These are phyloP conservation scores for Nephrotoma flavescens DNA, from an alignment of 2,888 invertebrate genomes.

Conservation along the genomic window DNA sequence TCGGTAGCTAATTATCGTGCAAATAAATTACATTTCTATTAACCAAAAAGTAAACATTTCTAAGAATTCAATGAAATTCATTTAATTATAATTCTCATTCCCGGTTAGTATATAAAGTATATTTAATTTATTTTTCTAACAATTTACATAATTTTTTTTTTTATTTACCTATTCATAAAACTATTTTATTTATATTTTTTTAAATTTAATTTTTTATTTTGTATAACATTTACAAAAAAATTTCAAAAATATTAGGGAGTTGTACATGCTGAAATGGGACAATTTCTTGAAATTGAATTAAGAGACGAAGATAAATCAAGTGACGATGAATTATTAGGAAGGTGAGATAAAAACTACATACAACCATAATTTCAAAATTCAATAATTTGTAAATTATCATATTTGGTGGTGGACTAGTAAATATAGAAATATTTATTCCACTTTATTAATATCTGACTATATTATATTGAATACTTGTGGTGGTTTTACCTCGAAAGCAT, in stretches of 20 bases:
- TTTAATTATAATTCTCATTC: background rate
- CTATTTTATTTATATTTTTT: background rate
- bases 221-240: slow-evolving; percentile 7
- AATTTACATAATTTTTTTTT: background rate
- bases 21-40: background rate
- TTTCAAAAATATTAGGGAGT: slow-evolving; percentile 21
- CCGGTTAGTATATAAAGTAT: background rate
- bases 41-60: background rate
- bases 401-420: background rate
- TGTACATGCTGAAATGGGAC: slow-evolving; percentile 31
- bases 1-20: background rate
- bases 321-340: slow-evolving; percentile 83
- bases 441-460: background rate
- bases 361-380: background rate
- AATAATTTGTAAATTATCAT: background rate
- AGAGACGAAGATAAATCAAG: slow-evolving; percentile 84
- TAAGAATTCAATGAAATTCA: background rate
- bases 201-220: background rate
- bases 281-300: slow-evolving; percentile 44
- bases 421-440: background rate
- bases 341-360: slow-evolving; percentile 38
- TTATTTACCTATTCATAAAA: slow-evolving; percentile 11
- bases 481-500: background rate
- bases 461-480: background rate
- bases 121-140: background rate